phyloP scores from a whole-genome alignment of 2,797 vertebrate genomes.

The Parauchenoglanis ngamensis region DNA sequence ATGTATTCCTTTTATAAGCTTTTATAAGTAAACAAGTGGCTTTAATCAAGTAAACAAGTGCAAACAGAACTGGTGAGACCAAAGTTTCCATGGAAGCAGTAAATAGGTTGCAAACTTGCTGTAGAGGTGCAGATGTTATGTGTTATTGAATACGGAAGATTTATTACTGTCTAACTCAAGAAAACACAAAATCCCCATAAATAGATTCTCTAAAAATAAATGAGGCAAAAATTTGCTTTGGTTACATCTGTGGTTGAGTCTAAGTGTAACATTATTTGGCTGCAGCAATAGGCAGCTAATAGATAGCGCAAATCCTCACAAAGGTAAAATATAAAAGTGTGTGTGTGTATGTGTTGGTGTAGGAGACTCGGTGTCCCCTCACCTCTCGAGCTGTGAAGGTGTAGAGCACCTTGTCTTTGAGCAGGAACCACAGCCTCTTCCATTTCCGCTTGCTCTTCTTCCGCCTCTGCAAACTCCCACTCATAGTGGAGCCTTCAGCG shows the following conservation, averaged over 20 bases:
- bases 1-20: not conserved
- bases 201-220: no score
- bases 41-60: not conserved
- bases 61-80: not conserved
- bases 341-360: conserved; percentile 66
- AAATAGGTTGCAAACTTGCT: not conserved
- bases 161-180: not conserved
- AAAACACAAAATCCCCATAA: no score
- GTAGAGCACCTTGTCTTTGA: conserved; percentile 99
- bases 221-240: no score
- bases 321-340: not conserved
- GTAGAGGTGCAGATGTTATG: not conserved
- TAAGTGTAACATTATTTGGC: not conserved
- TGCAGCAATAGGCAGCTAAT: not conserved
- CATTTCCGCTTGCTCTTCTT: conserved; percentile 94
- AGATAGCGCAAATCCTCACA: not conserved
- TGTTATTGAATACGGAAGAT: not conserved
- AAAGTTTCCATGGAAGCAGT: not conserved
- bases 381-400: conserved; percentile 93
- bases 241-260: not conserved
- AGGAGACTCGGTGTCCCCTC: conserved; percentile 80
- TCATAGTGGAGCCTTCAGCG: conserved; percentile 86
- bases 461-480: conserved; percentile 88
- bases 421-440: conserved; percentile 98
- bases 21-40: not conserved